Evolutionary conservation across 2,888 invertebrate genomes (phyloP).

Genomic region (Philaethria dido): DNA sequence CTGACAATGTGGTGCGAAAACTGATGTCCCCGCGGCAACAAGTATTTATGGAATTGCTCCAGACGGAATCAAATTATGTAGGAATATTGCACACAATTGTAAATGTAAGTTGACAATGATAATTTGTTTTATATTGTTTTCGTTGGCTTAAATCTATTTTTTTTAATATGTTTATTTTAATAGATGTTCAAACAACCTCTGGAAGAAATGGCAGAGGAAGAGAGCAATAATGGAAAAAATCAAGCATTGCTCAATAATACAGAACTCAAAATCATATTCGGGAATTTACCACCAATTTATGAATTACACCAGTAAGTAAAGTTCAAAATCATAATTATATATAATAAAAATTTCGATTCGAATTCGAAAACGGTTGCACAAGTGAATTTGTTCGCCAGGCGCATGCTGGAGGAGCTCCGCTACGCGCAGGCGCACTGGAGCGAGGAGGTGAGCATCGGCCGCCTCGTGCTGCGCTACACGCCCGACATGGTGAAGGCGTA

Average conservation of each 20-base stretch:
- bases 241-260: conserved; percentile 92
- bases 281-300: conserved; percentile 96
- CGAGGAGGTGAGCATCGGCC: conserved; percentile 94
- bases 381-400: conserved; percentile 51
- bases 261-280: conserved; percentile 97
- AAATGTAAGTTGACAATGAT: conserved; percentile 85
- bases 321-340: conserved; percentile 1
- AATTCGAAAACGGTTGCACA: not conserved
- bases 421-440: conserved; percentile 91
- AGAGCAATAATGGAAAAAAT: conserved; percentile 85
- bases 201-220: conserved; percentile 93
- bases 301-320: conserved; percentile 91
- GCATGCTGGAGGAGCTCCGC: conserved; percentile 87
- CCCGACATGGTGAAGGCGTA: conserved; percentile 96
- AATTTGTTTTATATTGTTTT: not conserved
- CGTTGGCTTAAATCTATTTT: not conserved
- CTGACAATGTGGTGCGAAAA: conserved; percentile 86
- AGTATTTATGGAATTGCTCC: conserved; percentile 95
- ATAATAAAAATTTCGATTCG: too few species aligned
- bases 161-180: conserved; percentile 47
- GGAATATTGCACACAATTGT: conserved; percentile 96
- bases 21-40: conserved; percentile 90
- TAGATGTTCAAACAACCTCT: conserved; percentile 97
- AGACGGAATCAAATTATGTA: conserved; percentile 99
- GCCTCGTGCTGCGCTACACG: conserved; percentile 93